Evolutionary conservation across 2,888 invertebrate genomes (phyloP).

Genomic region (Rambutsinella grinnellia): DNA sequence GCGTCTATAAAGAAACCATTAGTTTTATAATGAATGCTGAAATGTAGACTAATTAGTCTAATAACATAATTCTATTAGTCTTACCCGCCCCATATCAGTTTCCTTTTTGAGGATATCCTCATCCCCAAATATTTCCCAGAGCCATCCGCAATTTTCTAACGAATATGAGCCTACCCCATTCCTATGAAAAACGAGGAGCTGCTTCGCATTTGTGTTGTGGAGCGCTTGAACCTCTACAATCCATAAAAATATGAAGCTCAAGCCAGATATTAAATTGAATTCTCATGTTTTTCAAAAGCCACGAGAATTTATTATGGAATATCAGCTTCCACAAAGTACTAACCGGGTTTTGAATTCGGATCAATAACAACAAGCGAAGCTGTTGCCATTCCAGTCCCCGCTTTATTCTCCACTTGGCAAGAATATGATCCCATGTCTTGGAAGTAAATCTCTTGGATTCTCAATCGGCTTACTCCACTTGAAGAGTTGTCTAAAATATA

Average conservation of each 20-base stretch:
- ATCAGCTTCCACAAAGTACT: not conserved
- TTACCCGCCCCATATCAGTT: too few relatives aligned
- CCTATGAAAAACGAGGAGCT: constrained; percentile 49
- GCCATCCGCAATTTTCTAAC: constrained; percentile 39
- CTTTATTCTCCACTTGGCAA: constrained; percentile 34
- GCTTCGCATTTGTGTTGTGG: constrained; percentile 35
- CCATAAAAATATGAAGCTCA: too few relatives aligned
- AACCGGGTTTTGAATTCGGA: constrained; percentile 48
- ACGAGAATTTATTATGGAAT: too few relatives aligned
- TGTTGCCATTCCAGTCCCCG: constrained; percentile 23
- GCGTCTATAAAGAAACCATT: too few relatives aligned
- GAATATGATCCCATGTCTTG: constrained; percentile 40
- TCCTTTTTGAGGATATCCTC: too few relatives aligned
- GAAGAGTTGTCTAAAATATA: constrained; percentile 44
- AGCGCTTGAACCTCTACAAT: constrained; percentile 37
- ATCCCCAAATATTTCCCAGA: constrained; percentile 51
- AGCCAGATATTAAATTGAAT: too few relatives aligned
- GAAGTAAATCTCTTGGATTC: constrained; percentile 33
- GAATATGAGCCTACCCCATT: constrained; percentile 44
- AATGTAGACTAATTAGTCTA: too few relatives aligned
- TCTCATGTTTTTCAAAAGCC: not conserved
- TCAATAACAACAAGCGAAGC: constrained; percentile 46
- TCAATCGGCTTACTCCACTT: constrained; percentile 29
- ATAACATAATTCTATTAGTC: too few relatives aligned
- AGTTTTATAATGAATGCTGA: too few relatives aligned